These are phyloP conservation scores for Ernsta delagoae DNA, from an alignment of 2,888 invertebrate genomes.

Conservation along the genomic window DNA sequence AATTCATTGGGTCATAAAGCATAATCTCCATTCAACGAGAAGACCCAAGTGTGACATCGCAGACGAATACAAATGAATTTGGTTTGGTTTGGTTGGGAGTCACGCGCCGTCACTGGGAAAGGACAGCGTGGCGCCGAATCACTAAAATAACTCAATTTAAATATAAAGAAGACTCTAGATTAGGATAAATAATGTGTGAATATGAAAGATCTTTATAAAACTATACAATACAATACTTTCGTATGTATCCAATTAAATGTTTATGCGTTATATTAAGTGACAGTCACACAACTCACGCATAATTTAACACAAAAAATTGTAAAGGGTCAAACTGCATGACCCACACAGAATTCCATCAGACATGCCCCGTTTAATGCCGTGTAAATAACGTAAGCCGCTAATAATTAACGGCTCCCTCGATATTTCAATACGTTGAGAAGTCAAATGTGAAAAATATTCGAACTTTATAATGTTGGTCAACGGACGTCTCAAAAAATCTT, in stretches of 20 bases:
- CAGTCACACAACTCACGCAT: background rate
- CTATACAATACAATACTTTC: background rate
- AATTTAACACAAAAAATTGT: background rate
- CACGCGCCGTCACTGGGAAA: constrained; percentile 14
- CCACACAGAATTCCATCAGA: background rate
- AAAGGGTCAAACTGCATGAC: constrained; percentile 5
- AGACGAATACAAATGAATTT: constrained; percentile 68
- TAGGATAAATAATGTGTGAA: background rate
- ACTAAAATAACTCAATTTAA: background rate
- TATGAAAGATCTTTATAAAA: background rate
- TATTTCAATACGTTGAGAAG: constrained; percentile 31
- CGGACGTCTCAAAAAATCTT: constrained; percentile 39
- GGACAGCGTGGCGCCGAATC: constrained; percentile 67
- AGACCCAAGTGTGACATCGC: constrained; percentile 53
- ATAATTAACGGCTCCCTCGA: constrained; percentile 34
- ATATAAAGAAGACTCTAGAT: background rate
- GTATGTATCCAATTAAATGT: too few relatives aligned
- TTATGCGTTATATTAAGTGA: background rate
- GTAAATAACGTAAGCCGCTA: constrained; percentile 28
- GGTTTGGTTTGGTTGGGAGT: constrained; percentile 54
- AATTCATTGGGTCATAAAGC: constrained; percentile 60
- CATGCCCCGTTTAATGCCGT: constrained; percentile 20
- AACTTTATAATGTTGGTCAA: constrained; percentile 30
- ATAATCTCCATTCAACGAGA: constrained; percentile 65
- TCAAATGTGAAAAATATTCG: constrained; percentile 39